Conservation (phyloP, 2,888 invertebrate genomes). For the Globia sparganii region DNA sequence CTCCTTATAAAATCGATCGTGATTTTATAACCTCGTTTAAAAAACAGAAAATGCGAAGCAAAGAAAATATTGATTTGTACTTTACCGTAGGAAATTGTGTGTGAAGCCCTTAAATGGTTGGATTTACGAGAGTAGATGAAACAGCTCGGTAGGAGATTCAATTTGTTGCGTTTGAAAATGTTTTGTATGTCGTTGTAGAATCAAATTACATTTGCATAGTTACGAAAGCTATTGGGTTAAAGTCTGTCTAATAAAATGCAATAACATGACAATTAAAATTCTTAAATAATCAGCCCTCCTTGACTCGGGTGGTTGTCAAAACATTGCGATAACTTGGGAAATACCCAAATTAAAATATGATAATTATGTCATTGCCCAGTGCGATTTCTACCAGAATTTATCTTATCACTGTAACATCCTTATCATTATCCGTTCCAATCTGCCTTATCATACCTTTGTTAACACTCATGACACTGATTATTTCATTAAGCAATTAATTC, state of each 20-base stretch:
- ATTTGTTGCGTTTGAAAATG: slow-evolving; percentile 9
- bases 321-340: not conserved
- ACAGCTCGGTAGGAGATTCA: not conserved
- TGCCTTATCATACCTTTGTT: slow-evolving; percentile 24
- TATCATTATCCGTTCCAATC: slow-evolving; percentile 22
- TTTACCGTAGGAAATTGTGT: slow-evolving; percentile 27
- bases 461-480: slow-evolving; percentile 35
- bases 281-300: not conserved
- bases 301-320: not conserved
- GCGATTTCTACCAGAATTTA: not conserved
- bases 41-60: not conserved
- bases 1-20: not conserved
- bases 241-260: not conserved
- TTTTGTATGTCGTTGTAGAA: not conserved
- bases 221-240: not conserved
- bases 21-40: not conserved
- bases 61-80: slow-evolving; percentile 6
- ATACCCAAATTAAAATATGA: slow-evolving; percentile 15
- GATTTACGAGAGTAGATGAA: slow-evolving; percentile 5
- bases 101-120: not conserved
- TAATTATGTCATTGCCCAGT: slow-evolving; percentile 1
- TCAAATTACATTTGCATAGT: not conserved
- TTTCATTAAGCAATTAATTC: slow-evolving; percentile 22
- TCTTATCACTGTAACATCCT: slow-evolving; percentile 31
- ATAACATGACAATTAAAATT: not conserved